Evolutionary conservation across 2,113 vertebrate genomes (phyloP).

Genomic region (Pogona vitticeps): DNA sequence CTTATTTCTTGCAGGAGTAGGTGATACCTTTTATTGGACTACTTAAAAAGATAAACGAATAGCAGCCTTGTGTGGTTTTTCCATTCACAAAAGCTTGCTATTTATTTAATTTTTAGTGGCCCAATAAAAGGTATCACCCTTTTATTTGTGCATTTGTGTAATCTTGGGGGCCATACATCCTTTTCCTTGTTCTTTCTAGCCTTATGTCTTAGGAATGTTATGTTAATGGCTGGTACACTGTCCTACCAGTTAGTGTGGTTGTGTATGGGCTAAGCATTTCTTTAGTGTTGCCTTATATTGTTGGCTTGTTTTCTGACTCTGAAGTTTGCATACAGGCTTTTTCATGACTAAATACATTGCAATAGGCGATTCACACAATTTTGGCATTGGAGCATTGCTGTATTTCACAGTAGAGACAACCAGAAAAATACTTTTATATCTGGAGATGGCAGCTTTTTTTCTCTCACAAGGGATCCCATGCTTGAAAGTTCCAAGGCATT

Average conservation of each 20-base stretch:
- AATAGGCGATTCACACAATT: background rate
- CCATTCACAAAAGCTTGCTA: too few relatives aligned
- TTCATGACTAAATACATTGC: background rate
- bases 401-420: background rate
- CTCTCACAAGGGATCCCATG: background rate
- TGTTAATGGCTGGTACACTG: background rate
- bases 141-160: too few relatives aligned
- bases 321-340: background rate
- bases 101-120: too few relatives aligned
- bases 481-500: background rate
- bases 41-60: too few relatives aligned
- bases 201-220: background rate
- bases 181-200: too few relatives aligned
- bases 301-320: background rate
- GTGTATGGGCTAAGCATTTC: background rate
- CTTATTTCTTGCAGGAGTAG: background rate
- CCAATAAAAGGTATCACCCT: too few relatives aligned
- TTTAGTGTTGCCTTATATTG: background rate
- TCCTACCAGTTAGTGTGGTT: background rate
- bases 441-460: background rate
- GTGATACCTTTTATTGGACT: too few relatives aligned
- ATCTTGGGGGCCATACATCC: too few relatives aligned
- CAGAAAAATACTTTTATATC: background rate
- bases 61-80: too few relatives aligned
- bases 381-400: background rate